These are phyloP conservation scores for Tethea ocularis DNA, from an alignment of 2,888 invertebrate genomes.

Conservation along the genomic window DNA sequence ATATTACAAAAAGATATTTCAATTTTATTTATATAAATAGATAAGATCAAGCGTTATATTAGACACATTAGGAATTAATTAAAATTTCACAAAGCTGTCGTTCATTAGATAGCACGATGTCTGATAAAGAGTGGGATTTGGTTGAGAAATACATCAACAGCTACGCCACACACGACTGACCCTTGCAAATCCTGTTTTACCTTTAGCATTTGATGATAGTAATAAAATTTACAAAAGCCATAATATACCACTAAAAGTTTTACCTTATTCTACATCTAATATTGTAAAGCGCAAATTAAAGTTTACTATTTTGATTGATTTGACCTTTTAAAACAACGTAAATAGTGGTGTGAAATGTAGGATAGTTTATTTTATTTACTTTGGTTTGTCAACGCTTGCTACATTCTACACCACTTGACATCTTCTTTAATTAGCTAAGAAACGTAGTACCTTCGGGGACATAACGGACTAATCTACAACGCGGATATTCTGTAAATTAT, in stretches of 20 bases:
- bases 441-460: background rate
- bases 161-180: conserved; percentile 50
- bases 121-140: conserved; percentile 40
- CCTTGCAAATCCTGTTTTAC: conserved; percentile 62
- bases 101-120: conserved; percentile 33
- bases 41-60: conserved; percentile 32
- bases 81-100: conserved; percentile 40
- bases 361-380: background rate
- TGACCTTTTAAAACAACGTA: background rate
- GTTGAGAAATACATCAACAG: conserved; percentile 53
- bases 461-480: too few relatives aligned
- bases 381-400: background rate
- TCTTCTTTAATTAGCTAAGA: background rate
- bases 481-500: too few relatives aligned
- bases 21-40: conserved; percentile 30
- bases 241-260: conserved; percentile 10
- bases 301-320: background rate
- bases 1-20: too few relatives aligned
- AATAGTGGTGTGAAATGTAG: background rate
- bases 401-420: background rate
- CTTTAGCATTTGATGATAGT: conserved; percentile 65
- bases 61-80: conserved; percentile 18
- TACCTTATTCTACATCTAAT: background rate
- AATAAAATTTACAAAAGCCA: conserved; percentile 46
- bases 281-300: background rate